Percentiles rank a stretch among this genome's conserved stretches.
Conservation (phyloP, 1,140 invertebrate genomes). For the Calycopis cecrops region DNA sequence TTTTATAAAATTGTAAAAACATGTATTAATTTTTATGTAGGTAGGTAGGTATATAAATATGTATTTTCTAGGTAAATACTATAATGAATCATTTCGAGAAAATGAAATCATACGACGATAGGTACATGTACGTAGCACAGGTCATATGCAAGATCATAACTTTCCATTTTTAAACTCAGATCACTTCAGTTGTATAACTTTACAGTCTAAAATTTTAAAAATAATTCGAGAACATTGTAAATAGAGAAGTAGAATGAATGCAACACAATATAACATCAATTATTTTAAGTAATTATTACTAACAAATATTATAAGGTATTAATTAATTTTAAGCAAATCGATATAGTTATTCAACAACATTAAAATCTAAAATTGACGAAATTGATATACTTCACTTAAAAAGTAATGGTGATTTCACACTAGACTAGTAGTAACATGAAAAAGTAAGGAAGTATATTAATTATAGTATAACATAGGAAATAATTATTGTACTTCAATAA, state of each 20-base stretch:
- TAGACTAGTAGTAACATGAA: constrained; percentile 44
- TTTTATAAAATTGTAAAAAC: constrained; percentile 69
- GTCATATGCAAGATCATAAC: no score
- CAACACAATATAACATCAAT: constrained; percentile 25
- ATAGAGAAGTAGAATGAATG: constrained; percentile 20
- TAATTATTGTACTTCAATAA: constrained; percentile 23
- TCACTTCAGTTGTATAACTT: no score
- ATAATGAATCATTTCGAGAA: no score
- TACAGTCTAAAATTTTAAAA: no score
- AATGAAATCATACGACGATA: no score
- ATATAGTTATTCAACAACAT: constrained; percentile 54
- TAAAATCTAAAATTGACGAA: constrained; percentile 74
- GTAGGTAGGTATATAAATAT: constrained; percentile 64
- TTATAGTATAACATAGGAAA: constrained; percentile 28
- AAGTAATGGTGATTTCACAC: constrained; percentile 50
- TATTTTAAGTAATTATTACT: constrained; percentile 18
- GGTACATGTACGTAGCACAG: no score
- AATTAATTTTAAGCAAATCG: constrained; percentile 36
- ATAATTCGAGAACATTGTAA: constrained; percentile 19
- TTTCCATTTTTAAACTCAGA: no score
- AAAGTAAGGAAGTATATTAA: constrained; percentile 29
- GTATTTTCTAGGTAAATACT: constrained; percentile 52
- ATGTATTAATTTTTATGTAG: constrained; percentile 42
- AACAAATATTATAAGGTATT: constrained; percentile 13
- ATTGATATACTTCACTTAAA: constrained; percentile 73